phyloP scores from a whole-genome alignment of 2,797 vertebrate genomes.

The Pseudochirops corinnae region DNA sequence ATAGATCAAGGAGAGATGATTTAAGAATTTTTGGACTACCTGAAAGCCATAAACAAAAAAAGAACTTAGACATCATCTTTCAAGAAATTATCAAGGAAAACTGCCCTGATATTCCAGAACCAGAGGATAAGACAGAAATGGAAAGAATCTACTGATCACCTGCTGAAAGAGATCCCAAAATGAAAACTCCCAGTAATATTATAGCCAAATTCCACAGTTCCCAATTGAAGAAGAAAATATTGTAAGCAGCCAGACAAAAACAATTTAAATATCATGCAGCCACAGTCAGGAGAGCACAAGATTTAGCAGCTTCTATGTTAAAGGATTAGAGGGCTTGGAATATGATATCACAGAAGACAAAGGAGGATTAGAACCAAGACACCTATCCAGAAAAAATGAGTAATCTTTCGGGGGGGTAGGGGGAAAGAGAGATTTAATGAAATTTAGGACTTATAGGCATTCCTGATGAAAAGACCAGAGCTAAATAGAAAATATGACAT shows the following conservation, averaged over 20 bases:
- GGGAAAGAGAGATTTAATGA: not conserved
- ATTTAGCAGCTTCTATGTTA: too few relatives aligned
- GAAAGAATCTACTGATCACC: not conserved
- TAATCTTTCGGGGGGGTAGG: not conserved
- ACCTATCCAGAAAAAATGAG: not conserved
- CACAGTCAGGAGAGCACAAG: not conserved
- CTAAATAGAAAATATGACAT: not conserved
- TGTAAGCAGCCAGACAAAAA: not conserved
- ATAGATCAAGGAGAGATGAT: not conserved
- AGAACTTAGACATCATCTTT: not conserved
- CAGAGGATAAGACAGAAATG: not conserved
- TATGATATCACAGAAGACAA: not conserved
- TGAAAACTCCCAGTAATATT: not conserved
- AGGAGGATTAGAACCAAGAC: not conserved
- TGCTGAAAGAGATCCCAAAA: not conserved
- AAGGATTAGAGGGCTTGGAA: not conserved
- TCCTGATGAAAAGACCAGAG: not conserved
- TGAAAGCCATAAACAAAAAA: not conserved
- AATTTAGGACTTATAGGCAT: not conserved
- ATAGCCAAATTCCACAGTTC: not conserved
- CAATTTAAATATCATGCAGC: not conserved
- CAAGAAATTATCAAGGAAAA: not conserved
- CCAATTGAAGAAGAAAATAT: not conserved
- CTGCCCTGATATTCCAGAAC: not conserved
- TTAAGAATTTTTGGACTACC: not conserved